A percentile compares a stretch with the other conserved stretches of the same genome.
phyloP scores from a whole-genome alignment of 2,797 vertebrate species.

The Cyclopterus lumpus region DNA sequence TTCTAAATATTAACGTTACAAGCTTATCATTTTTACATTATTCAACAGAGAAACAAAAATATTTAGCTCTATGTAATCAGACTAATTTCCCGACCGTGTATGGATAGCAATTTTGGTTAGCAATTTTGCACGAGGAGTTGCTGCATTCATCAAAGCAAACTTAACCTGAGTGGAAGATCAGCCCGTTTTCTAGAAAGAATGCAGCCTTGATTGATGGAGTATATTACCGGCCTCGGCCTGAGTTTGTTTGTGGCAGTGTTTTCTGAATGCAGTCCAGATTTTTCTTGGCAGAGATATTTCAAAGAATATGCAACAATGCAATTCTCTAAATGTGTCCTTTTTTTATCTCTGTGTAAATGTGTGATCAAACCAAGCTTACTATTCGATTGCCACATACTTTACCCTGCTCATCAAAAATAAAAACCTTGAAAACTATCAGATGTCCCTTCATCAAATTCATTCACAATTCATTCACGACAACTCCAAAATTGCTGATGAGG shows the following conservation, averaged over 20 bases:
- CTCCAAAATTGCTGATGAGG: neutral
- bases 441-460: neutral
- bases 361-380: neutral
- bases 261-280: neutral
- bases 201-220: slow-evolving; percentile 21
- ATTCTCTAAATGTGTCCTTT: neutral
- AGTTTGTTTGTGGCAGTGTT: slow-evolving; percentile 21
- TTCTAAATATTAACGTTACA: neutral
- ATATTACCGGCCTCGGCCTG: neutral
- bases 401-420: neutral
- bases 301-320: neutral
- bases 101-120: neutral
- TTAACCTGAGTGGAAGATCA: neutral
- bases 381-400: slow-evolving; percentile 5
- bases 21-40: neutral
- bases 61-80: too few species aligned
- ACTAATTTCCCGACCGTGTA: neutral
- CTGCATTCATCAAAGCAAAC: neutral
- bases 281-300: neutral
- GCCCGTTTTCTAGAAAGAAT: slow-evolving; percentile 13
- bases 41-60: neutral
- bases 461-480: neutral
- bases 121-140: neutral
- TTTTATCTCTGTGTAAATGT: neutral
- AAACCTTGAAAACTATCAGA: neutral